A percentile compares a stretch with the other conserved stretches of the same genome.
Conservation (phyloP, 2,113 vertebrate genomes). For the Cavia porcellus region DNA sequence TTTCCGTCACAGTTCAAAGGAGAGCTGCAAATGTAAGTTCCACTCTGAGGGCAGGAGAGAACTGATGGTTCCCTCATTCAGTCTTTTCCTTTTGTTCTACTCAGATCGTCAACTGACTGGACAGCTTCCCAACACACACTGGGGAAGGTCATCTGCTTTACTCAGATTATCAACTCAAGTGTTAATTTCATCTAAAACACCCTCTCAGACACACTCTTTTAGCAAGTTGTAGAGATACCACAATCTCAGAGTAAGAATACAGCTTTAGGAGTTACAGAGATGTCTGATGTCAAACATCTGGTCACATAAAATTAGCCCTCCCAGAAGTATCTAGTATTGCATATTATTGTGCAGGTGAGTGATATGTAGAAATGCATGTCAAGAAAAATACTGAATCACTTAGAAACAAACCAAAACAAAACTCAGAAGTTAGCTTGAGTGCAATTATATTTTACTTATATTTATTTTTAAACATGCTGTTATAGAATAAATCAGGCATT, state of each 20-base stretch:
- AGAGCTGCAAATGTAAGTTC: background rate
- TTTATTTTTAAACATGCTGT: constrained; percentile 16
- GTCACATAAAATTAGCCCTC: background rate
- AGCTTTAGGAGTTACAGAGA: background rate
- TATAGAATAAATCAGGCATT: constrained; percentile 1
- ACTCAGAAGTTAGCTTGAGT: background rate
- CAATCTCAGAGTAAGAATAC: background rate
- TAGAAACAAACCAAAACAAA: constrained; percentile 9
- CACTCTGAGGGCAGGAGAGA: background rate
- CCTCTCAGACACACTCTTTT: background rate
- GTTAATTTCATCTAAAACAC: background rate
- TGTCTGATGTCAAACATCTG: background rate
- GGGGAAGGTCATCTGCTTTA: background rate
- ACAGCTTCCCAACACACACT: fast-evolving
- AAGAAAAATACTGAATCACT: background rate
- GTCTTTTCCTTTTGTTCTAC: background rate
- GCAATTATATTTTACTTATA: background rate
- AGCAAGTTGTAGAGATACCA: background rate
- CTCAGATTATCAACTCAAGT: background rate
- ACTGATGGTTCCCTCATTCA: no score
- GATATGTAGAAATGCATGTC: background rate
- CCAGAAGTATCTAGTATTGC: background rate
- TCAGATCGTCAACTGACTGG: background rate
- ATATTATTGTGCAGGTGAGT: background rate
- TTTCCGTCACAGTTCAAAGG: background rate